Percentiles rank a stretch among this genome's conserved stretches.
phyloP scores from a whole-genome alignment of 2,888 invertebrate genomes.

The Heliconius ethilla region DNA sequence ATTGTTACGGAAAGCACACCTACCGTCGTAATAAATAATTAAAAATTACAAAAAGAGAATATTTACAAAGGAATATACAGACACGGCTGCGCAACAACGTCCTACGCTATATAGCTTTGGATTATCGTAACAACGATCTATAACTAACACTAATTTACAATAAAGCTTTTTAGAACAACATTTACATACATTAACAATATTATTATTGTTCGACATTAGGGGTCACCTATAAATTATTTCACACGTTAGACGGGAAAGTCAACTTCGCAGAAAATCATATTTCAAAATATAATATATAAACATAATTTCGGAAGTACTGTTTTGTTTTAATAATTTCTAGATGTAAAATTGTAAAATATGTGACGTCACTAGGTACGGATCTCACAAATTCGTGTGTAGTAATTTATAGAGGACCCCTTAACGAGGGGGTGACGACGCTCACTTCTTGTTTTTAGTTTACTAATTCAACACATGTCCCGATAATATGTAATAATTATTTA shows the following conservation, averaged over 20 bases:
- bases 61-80: conserved; percentile 68
- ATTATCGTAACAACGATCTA: conserved; percentile 72
- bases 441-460: conserved; percentile 33
- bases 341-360: no score
- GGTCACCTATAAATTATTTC: neutral
- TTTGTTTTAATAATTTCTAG: neutral
- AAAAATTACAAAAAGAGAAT: conserved; percentile 54
- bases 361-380: neutral
- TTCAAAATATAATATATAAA: neutral
- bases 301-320: neutral
- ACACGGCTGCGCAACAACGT: conserved; percentile 64
- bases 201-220: conserved; percentile 55
- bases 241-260: neutral
- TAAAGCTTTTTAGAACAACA: conserved; percentile 81
- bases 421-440: conserved; percentile 55
- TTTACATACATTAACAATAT: conserved; percentile 73
- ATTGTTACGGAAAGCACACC: conserved; percentile 67
- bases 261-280: neutral
- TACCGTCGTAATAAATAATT: conserved; percentile 75
- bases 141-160: conserved; percentile 77
- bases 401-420: conserved; percentile 40
- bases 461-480: conserved; percentile 4
- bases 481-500: neutral
- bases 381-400: neutral
- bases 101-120: conserved; percentile 76